Conservation (phyloP, 2,797 vertebrate genomes). For the Gymnoscopelus microlampas region DNA sequence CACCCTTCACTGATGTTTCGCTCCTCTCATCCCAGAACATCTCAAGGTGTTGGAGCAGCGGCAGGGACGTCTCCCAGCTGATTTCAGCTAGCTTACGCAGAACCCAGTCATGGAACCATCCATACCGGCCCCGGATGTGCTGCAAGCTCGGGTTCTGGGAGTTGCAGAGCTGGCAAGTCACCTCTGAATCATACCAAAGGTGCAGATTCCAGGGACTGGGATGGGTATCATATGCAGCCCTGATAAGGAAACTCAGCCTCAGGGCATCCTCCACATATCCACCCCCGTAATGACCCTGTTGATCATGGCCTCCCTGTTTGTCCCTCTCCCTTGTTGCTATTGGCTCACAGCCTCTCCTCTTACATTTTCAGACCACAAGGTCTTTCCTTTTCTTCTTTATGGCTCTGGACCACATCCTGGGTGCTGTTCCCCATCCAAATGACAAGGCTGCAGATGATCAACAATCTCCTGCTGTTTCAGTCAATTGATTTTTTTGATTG, state of each 20-base stretch:
- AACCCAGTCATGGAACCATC: too few species aligned
- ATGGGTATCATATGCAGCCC: neutral
- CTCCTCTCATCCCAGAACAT: neutral
- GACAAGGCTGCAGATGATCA: constrained; percentile 1
- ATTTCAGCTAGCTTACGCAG: too few species aligned
- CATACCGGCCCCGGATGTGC: neutral
- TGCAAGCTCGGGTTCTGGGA: constrained; percentile 3
- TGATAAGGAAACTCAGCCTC: neutral
- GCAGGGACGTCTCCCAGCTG: too few species aligned
- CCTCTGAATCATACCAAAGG: neutral
- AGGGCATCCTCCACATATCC: neutral
- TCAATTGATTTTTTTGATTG: neutral
- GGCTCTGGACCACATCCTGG: constrained; percentile 15
- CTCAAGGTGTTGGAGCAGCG: too few species aligned
- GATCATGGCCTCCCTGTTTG: neutral
- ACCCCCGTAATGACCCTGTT: neutral
- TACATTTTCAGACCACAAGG: constrained; percentile 6
- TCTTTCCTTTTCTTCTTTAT: neutral
- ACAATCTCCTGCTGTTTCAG: constrained; percentile 18
- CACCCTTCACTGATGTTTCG: neutral
- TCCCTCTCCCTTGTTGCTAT: neutral
- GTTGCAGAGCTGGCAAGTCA: neutral
- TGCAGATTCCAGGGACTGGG: neutral
- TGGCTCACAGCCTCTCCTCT: neutral
- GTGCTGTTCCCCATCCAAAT: neutral